These are phyloP conservation scores for Dasysyrphus albostriatus DNA, from an alignment of 2,888 invertebrate species.

Conservation along the genomic window DNA sequence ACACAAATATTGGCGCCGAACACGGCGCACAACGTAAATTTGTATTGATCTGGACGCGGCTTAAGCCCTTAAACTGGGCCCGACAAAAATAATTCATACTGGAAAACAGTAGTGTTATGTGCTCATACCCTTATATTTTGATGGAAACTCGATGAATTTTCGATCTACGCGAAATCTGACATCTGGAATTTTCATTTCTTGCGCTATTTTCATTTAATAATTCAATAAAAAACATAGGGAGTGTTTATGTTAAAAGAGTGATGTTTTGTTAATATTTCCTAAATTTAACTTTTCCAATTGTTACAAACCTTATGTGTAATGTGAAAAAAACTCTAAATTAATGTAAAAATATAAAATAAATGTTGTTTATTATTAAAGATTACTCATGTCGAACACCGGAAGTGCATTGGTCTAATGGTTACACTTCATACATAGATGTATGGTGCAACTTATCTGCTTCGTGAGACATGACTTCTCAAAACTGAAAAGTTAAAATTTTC, in stretches of 20 bases:
- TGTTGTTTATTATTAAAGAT: background rate
- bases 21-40: too few species aligned
- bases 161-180: background rate
- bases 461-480: background rate
- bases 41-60: too few species aligned
- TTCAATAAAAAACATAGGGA: conserved; percentile 21
- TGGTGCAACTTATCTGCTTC: conserved; percentile 1
- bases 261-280: conserved; percentile 11
- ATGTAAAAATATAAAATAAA: background rate
- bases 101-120: background rate
- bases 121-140: background rate
- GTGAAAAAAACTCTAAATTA: background rate
- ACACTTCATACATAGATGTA: background rate
- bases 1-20: too few species aligned
- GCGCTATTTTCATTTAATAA: background rate
- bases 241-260: conserved; percentile 19
- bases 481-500: background rate
- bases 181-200: conserved; percentile 2
- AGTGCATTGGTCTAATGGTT: conserved; percentile 23
- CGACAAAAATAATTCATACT: too few species aligned
- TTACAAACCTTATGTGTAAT: background rate
- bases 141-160: background rate
- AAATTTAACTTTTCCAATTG: background rate
- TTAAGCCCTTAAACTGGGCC: too few species aligned
- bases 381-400: conserved; percentile 6